Conservation (phyloP, 2,888 invertebrate species). For the Strigamia transsilvanica region DNA sequence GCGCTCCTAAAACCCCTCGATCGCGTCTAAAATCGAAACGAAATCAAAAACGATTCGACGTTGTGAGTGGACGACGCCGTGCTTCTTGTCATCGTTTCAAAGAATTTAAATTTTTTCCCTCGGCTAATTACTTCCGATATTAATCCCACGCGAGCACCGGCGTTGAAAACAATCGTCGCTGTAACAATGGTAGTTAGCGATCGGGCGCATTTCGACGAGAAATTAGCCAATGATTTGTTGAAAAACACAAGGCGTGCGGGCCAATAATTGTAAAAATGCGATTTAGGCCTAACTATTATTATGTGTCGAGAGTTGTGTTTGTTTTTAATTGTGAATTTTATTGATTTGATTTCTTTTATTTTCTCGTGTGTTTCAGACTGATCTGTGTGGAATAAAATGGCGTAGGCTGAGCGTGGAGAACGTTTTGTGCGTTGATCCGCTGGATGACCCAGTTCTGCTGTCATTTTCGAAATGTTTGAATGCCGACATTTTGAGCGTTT, state of each 20-base stretch:
- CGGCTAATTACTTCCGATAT: slow-evolving; percentile 44
- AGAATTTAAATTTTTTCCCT: slow-evolving; percentile 48
- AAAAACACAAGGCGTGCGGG: neutral
- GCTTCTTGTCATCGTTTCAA: slow-evolving; percentile 38
- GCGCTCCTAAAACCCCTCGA: neutral
- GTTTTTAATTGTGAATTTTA: neutral
- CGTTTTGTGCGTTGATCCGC: slow-evolving; percentile 67
- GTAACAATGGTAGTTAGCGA: neutral
- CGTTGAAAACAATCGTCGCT: neutral
- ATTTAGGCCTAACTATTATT: slow-evolving; percentile 39
- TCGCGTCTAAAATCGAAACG: neutral
- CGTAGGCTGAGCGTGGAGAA: slow-evolving; percentile 90
- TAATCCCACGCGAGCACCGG: neutral
- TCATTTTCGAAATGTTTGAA: slow-evolving; percentile 87
- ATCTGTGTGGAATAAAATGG: slow-evolving; percentile 99
- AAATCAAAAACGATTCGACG: neutral
- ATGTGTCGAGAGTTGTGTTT: neutral
- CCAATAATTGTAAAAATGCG: neutral
- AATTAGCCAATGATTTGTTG: neutral
- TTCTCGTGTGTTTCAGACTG: slow-evolving; percentile 78
- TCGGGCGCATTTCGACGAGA: neutral
- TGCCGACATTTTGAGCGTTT: slow-evolving; percentile 96
- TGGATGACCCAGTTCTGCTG: slow-evolving; percentile 88
- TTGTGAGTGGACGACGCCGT: slow-evolving; percentile 30
- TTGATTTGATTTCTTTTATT: neutral